Percentiles rank a stretch among this genome's conserved stretches.
Conservation (phyloP, 2,888 invertebrate species). For the Nezara viridula region DNA sequence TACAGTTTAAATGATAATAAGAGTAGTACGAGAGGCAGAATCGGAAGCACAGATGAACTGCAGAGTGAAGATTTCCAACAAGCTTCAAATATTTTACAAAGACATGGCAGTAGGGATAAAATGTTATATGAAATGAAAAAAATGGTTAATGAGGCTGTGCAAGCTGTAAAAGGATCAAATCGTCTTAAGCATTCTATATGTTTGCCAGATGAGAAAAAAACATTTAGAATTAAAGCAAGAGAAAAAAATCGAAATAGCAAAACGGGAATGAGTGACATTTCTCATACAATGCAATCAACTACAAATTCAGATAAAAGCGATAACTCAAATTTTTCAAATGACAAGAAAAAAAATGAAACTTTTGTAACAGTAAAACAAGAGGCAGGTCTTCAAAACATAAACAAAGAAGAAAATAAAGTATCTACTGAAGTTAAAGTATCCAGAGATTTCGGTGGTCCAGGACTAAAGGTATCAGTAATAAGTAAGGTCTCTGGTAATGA, state of each 20-base stretch:
- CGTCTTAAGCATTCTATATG: not conserved
- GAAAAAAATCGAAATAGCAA: not conserved
- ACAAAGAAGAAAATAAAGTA: not conserved
- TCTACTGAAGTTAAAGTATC: conserved; percentile 51
- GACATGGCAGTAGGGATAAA: not conserved
- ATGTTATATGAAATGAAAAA: conserved; percentile 46
- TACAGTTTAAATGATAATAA: not conserved
- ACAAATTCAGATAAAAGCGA: not conserved
- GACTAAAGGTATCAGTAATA: conserved; percentile 46
- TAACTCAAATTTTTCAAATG: not conserved
- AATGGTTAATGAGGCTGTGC: conserved; percentile 39
- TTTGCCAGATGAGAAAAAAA: not conserved
- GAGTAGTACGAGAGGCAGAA: not conserved
- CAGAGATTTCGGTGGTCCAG: not conserved
- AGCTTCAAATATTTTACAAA: not conserved
- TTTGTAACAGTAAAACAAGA: conserved; percentile 38
- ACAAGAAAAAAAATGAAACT: not conserved
- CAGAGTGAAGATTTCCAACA: not conserved
- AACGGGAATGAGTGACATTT: not conserved
- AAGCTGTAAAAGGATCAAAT: not conserved
- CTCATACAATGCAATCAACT: not conserved
- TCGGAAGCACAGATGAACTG: not conserved
- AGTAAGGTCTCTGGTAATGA: conserved; percentile 35
- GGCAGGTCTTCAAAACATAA: not conserved
- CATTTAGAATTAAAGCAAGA: not conserved